Evolutionary conservation across 1,140 invertebrate genomes (phyloP).

Genomic region (Calephelis nemesis): DNA sequence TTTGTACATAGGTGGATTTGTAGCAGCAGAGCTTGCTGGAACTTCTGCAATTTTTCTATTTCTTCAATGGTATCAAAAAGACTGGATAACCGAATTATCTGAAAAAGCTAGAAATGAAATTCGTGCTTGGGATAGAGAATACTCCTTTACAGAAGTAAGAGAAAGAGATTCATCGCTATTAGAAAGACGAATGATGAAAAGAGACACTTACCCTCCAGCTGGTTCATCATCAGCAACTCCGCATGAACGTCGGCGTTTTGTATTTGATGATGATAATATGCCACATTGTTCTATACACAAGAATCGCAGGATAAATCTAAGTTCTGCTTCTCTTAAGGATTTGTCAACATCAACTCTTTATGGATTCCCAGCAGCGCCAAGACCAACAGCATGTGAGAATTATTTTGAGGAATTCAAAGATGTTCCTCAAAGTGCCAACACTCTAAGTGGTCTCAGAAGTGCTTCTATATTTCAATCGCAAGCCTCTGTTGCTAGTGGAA

Average conservation of each 20-base stretch:
- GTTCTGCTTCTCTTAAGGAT: slow-evolving; percentile 79
- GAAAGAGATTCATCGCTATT: slow-evolving; percentile 65
- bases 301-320: slow-evolving; percentile 73
- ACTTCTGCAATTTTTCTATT: slow-evolving; percentile 93
- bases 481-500: slow-evolving; percentile 64
- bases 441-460: slow-evolving; percentile 66
- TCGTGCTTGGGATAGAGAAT: slow-evolving; percentile 70
- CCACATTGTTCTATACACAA: slow-evolving; percentile 73
- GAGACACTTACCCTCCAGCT: slow-evolving; percentile 70
- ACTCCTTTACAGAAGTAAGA: slow-evolving; percentile 64
- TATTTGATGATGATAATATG: slow-evolving; percentile 77
- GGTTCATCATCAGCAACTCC: slow-evolving; percentile 75
- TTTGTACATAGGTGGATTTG: slow-evolving; percentile 90
- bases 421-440: slow-evolving; percentile 72
- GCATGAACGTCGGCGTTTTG: slow-evolving; percentile 72
- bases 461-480: slow-evolving; percentile 74
- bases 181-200: slow-evolving; percentile 71
- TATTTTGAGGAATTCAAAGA: slow-evolving; percentile 75
- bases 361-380: slow-evolving; percentile 79
- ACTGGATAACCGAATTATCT: slow-evolving; percentile 74
- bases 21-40: slow-evolving; percentile 90
- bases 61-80: slow-evolving; percentile 82
- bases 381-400: slow-evolving; percentile 67
- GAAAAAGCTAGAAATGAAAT: slow-evolving; percentile 73
- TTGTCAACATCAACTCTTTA: slow-evolving; percentile 77